Conservation (phyloP, 2,797 vertebrate genomes). For the Semotilus atromaculatus region DNA sequence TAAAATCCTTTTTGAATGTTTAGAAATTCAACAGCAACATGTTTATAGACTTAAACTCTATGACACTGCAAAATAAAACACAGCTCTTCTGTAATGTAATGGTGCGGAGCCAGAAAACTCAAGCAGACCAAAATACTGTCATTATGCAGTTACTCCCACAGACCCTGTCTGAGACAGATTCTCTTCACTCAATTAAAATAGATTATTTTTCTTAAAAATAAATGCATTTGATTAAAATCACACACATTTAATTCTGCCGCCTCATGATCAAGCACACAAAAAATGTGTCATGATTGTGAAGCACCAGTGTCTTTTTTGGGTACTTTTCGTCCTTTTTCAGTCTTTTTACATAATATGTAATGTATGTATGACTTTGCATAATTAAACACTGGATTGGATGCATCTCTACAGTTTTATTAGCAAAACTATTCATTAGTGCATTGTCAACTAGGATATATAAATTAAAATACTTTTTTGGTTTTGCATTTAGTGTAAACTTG, state of each 20-base stretch:
- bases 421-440: not conserved
- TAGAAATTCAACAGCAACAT: not conserved
- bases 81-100: not conserved
- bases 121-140: not conserved
- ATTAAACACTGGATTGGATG: not conserved
- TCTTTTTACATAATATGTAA: no score
- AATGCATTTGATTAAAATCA: not conserved
- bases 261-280: no score
- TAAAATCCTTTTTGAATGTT: not conserved
- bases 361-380: no score
- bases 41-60: conserved; percentile 27
- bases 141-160: conserved; percentile 11
- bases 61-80: conserved; percentile 1
- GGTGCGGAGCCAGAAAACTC: not conserved
- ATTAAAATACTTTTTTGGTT: not conserved
- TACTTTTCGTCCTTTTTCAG: no score
- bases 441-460: not conserved
- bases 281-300: not conserved
- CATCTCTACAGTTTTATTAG: not conserved
- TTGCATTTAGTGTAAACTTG: no score
- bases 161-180: not conserved
- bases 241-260: not conserved
- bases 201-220: no score
- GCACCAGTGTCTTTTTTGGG: not conserved
- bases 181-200: not conserved